A percentile compares a stretch with the other conserved stretches of the same genome.
These are phyloP conservation scores for Sebastes aleutianus DNA, from an alignment of 2,797 vertebrate species.

Conservation along the genomic window DNA sequence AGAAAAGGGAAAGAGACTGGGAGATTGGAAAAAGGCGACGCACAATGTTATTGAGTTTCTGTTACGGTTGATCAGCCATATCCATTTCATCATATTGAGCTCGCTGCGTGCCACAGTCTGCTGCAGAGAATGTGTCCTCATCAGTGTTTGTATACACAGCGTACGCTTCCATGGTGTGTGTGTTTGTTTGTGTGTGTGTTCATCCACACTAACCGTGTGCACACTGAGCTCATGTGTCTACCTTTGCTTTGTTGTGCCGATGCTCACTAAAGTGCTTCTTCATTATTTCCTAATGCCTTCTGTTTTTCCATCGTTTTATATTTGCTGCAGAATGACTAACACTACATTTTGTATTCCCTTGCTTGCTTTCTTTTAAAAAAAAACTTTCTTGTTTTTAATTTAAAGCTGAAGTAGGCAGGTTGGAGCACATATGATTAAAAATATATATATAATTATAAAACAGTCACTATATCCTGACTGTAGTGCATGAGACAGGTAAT, in stretches of 20 bases:
- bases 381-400: no score
- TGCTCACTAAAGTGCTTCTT: not conserved
- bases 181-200: slow-evolving; percentile 30
- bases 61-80: slow-evolving; percentile 72
- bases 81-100: slow-evolving; percentile 77
- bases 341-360: slow-evolving; percentile 2
- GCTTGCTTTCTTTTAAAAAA: not conserved
- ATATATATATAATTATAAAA: no score
- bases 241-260: slow-evolving; percentile 5
- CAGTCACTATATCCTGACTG: no score
- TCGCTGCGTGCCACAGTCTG: slow-evolving; percentile 48
- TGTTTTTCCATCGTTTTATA: not conserved
- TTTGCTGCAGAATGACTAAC: slow-evolving; percentile 15
- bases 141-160: slow-evolving; percentile 38
- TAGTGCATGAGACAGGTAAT: no score
- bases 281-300: slow-evolving; percentile 13
- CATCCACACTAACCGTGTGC: slow-evolving; percentile 2
- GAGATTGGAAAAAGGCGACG: slow-evolving; percentile 62
- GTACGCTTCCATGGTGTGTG: slow-evolving; percentile 1
- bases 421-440: no score
- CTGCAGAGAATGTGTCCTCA: slow-evolving; percentile 56
- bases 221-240: not conserved
- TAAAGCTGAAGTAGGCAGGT: no score
- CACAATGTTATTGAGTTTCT: slow-evolving; percentile 64
- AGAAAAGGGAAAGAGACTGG: slow-evolving; percentile 40